A percentile compares a stretch with the other conserved stretches of the same genome.
These are phyloP conservation scores for Emberiza fucata DNA, from an alignment of 2,113 vertebrate species.

Conservation along the genomic window DNA sequence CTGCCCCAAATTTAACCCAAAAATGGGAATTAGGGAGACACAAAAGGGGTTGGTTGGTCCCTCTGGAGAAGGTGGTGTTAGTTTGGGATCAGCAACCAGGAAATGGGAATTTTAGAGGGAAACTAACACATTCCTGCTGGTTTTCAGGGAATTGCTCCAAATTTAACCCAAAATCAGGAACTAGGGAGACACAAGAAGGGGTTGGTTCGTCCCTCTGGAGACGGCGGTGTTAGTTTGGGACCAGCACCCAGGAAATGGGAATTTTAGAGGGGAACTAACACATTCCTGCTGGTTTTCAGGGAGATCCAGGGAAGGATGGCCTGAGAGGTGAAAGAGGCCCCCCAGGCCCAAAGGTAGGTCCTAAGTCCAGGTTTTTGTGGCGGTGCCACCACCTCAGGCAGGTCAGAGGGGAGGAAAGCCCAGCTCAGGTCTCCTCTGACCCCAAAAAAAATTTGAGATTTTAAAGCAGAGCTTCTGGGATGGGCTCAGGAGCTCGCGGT, in stretches of 20 bases:
- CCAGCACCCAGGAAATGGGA: rapidly evolving
- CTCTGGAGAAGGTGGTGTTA: not conserved
- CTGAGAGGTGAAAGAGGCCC: conserved; percentile 67
- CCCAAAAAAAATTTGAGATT: not conserved
- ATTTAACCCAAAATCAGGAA: not conserved
- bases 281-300: conserved; percentile 22
- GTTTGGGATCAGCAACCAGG: rapidly evolving
- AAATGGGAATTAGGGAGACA: not conserved
- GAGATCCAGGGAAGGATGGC: conserved; percentile 68
- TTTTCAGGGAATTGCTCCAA: not conserved
- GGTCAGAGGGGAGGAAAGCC: not conserved
- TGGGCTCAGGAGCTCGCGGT: not conserved
- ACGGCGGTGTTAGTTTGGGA: not conserved
- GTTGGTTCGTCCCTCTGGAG: not conserved
- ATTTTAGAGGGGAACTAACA: not conserved
- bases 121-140: not conserved
- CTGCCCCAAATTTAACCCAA: not conserved
- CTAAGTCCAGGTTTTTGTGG: not conserved
- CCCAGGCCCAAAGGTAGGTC: conserved; percentile 78
- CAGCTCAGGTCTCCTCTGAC: not conserved
- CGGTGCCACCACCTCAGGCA: not conserved
- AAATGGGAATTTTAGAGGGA: not conserved
- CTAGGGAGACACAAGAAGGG: not conserved
- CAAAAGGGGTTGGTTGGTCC: not conserved
- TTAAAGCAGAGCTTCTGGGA: not conserved